Conservation (phyloP, 23 tunicate genomes). For the Styela plicata region DNA sequence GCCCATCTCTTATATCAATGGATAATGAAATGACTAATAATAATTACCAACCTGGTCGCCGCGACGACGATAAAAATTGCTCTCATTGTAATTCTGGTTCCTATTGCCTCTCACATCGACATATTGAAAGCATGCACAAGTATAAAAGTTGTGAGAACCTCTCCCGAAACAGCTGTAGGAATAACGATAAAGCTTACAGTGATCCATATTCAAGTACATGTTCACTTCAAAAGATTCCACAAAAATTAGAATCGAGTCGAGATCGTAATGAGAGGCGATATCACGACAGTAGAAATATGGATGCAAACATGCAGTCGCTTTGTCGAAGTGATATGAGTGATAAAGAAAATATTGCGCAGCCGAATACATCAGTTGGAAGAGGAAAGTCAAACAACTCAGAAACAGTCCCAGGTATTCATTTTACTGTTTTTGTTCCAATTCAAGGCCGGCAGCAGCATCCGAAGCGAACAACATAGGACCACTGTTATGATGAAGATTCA, state of each 20-base stretch:
- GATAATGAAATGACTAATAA: neutral
- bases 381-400: neutral
- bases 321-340: neutral
- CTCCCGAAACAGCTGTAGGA: neutral
- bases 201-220: neutral
- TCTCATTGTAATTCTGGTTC: conserved; percentile 15
- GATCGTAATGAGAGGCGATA: neutral
- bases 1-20: neutral
- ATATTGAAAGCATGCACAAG: neutral
- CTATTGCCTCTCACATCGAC: neutral
- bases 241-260: neutral
- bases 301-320: neutral
- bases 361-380: no score
- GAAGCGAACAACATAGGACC: no score
- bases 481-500: no score
- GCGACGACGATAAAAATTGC: neutral
- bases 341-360: neutral
- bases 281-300: neutral
- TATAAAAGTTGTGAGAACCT: conserved; percentile 17
- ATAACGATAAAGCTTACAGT: neutral
- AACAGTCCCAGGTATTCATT: conserved; percentile 3
- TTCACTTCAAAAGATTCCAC: conserved; percentile 34
- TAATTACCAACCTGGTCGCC: neutral
- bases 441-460: no score
- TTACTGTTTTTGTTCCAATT: no score